Conservation (phyloP, 2,888 invertebrate species). For the Heterodera filipjevi region DNA sequence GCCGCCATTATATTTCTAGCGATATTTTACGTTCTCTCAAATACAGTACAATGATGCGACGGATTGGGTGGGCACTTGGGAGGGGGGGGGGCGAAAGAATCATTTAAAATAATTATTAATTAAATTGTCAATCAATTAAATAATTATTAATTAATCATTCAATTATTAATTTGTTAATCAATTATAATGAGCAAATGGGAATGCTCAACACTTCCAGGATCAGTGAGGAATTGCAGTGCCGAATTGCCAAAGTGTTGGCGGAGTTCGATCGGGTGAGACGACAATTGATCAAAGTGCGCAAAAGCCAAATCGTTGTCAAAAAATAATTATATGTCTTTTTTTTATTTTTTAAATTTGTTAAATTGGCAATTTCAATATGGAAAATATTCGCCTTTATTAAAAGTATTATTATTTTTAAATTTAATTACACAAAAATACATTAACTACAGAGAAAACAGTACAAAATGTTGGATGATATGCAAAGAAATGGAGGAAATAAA, state of each 20-base stretch:
- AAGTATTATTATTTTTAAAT: no score
- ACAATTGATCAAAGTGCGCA: slow-evolving; percentile 46
- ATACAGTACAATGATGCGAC: slow-evolving; percentile 47
- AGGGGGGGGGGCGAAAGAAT: background rate
- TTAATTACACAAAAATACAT: background rate
- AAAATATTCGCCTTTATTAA: no score
- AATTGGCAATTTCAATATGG: no score
- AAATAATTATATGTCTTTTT: no score
- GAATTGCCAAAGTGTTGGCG: slow-evolving; percentile 55
- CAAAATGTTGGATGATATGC: background rate
- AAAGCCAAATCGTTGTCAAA: background rate
- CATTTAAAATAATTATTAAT: background rate
- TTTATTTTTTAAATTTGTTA: no score
- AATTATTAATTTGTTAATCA: slow-evolving; percentile 36
- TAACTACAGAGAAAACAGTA: background rate
- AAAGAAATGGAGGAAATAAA: background rate
- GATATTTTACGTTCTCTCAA: slow-evolving; percentile 47
- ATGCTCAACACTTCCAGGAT: background rate
- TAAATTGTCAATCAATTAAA: no score
- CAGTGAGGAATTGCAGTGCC: slow-evolving; percentile 49
- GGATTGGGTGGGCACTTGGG: background rate
- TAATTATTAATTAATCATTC: background rate
- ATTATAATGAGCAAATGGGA: background rate
- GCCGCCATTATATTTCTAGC: slow-evolving; percentile 44
- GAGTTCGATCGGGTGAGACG: slow-evolving; percentile 55